Evolutionary conservation across 2,113 vertebrate species (phyloP), one percentile per base, ranked within the genome.

Genomic region (Larimichthys polyactis): DNA sequence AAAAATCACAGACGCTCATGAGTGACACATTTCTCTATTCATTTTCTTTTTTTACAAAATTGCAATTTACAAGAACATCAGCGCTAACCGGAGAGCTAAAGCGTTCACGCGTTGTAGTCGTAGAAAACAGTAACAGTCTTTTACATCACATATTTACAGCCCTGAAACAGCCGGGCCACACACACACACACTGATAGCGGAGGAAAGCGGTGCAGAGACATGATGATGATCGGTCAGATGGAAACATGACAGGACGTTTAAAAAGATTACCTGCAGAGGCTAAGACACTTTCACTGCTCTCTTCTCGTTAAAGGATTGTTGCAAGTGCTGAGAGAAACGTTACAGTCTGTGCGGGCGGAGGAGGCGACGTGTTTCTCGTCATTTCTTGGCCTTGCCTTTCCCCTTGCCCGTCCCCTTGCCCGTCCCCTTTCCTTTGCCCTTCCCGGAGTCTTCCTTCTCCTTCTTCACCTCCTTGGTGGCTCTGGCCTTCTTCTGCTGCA

Each of bases 401-500:
- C 91, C 93, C 24, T 82, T 82, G 4, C n/a, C n/a, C n/a, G n/a
- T n/a, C n/a, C n/a, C n/a, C n/a, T n/a, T n/a, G n/a, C 6, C 32
- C 32, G 32, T 36, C 32, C 32, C 32, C 32, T 91, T 94, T 16
- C 86, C 94, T 58, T 96, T 98, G 3, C 95, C 95, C 84, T 96
- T 97, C 49, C 93, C 96, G 79, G 93, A 94, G 82, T 95, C 95
- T 52, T 94, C 95, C 0, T 90, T 92, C 88, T 95, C 95, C 86
- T 92, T 92, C 84, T 96, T 97, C 71, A 94, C 52, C 57, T 91
- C 85, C 91, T 96, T 99, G 79, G 94, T 93, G 79, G 94, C 71
- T 93, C 97, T 98, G 0, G 58, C 79, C 86, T 96, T 99, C 94
- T 97, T 99, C 90, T 97, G 96, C 96, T 97, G 87, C 71, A 78